Evolutionary conservation across 2,888 invertebrate genomes (phyloP).

Genomic region (Helobdella robusta): DNA sequence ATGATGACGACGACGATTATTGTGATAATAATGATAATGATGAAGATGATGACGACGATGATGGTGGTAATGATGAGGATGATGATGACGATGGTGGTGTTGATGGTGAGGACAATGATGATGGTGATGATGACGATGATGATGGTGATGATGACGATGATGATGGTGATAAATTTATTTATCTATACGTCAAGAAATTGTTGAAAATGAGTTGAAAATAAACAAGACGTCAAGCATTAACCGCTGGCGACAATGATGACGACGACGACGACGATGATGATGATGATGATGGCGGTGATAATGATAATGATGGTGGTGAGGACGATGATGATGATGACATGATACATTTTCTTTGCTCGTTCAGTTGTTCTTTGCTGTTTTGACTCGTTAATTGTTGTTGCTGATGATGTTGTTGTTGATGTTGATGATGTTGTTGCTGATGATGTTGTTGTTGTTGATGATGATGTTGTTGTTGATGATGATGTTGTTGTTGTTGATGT

Average conservation of each 20-base stretch:
- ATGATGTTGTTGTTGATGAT: background rate
- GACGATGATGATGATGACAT: constrained; percentile 13
- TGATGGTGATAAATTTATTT: constrained; percentile 5
- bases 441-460: background rate
- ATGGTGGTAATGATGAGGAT: constrained; percentile 7
- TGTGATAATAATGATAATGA: too few species aligned
- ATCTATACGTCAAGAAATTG: too few species aligned
- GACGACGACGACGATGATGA: constrained; percentile 10
- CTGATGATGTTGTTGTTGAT: background rate
- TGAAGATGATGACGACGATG: too few species aligned
- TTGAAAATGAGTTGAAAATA: too few species aligned
- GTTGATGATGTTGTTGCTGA: background rate
- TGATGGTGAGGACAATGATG: constrained; percentile 17
- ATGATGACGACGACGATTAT: too few species aligned
- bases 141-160: constrained; percentile 21
- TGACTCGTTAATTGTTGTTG: background rate
- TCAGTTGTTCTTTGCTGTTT: too few species aligned
- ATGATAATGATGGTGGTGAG: too few species aligned
- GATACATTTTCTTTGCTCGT: too few species aligned
- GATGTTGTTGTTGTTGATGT: background rate
- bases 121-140: constrained; percentile 14
- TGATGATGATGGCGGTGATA: constrained; percentile 10
- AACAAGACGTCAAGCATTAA: too few species aligned
- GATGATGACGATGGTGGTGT: background rate
- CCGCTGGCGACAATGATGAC: constrained; percentile 4